Percentiles rank a stretch among this genome's conserved stretches.
Conservation (phyloP, 1,140 invertebrate genomes). For the Philopotamus ludificatus region DNA sequence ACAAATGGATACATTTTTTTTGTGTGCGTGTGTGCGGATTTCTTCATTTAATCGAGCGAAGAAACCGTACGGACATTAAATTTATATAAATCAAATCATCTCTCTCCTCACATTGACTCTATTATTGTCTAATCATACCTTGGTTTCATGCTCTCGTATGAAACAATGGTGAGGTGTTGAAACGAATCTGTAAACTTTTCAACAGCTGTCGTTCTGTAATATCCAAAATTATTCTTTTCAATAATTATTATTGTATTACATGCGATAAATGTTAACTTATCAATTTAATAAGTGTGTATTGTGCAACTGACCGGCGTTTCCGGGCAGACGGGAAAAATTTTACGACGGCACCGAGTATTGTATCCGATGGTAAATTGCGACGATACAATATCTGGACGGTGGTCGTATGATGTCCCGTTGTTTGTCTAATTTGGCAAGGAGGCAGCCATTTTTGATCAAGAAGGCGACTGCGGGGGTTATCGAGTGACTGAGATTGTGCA, state of each 20-base stretch:
- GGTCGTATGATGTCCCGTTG: not conserved
- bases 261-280: slow-evolving; percentile 38
- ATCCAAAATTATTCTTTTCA: not conserved
- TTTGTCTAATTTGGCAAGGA: slow-evolving; percentile 24
- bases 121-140: not conserved
- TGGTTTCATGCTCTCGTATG: not conserved
- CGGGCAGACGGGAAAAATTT: not conserved
- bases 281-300: slow-evolving; percentile 32
- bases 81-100: not conserved
- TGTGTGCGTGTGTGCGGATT: not conserved
- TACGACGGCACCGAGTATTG: not conserved
- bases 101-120: not conserved
- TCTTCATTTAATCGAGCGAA: too few relatives aligned
- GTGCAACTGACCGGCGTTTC: slow-evolving; percentile 23
- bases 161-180: not conserved
- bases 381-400: not conserved
- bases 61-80: not conserved
- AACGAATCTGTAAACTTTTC: slow-evolving; percentile 9
- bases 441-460: slow-evolving; percentile 19
- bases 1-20: not conserved
- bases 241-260: slow-evolving; percentile 21
- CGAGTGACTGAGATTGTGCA: not conserved
- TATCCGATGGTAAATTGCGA: not conserved
- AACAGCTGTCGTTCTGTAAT: not conserved
- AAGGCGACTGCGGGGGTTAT: slow-evolving; percentile 29